Evolutionary conservation across 2,797 vertebrate genomes (phyloP).

Genomic region (Acridotheres tristis): DNA sequence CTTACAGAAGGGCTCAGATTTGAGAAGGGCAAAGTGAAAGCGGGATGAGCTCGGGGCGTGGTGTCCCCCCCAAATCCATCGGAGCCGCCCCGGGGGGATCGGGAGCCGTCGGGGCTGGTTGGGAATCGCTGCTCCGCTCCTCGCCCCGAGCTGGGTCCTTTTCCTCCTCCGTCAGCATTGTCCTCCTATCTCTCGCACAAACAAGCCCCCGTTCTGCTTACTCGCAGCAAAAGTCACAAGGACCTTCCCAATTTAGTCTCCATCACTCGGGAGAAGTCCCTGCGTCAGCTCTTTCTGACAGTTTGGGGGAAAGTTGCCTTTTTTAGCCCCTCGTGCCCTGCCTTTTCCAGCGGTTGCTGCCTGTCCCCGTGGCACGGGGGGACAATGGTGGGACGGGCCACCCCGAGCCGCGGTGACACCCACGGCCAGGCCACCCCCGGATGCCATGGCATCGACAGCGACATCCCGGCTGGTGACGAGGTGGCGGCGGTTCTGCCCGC

Average conservation of each 20-base stretch:
- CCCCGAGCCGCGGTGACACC: accelerated
- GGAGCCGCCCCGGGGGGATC: neutral
- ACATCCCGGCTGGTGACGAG: neutral
- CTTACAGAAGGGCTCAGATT: neutral
- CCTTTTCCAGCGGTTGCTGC: neutral
- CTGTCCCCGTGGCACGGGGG: accelerated
- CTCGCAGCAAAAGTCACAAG: slow-evolving; percentile 70
- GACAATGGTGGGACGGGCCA: accelerated
- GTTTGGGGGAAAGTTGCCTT: slow-evolving; percentile 61
- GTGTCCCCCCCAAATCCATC: accelerated
- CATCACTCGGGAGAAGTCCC: slow-evolving; percentile 54
- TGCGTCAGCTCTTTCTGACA: slow-evolving; percentile 68
- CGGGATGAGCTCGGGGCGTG: accelerated
- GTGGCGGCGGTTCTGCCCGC: accelerated
- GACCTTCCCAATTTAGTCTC: slow-evolving; percentile 76
- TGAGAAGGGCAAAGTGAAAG: accelerated
- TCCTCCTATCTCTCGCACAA: slow-evolving; percentile 39
- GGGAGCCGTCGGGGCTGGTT: neutral
- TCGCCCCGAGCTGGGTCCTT: slow-evolving; percentile 23
- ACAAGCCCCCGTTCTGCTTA: slow-evolving; percentile 70
- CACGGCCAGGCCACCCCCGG: neutral
- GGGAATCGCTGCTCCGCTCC: neutral
- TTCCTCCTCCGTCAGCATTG: slow-evolving; percentile 70
- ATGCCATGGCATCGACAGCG: accelerated
- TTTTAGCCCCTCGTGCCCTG: slow-evolving; percentile 25